These are phyloP conservation scores for Diploscapter pachys DNA, from an alignment of 1,140 invertebrate species.

Conservation along the genomic window DNA sequence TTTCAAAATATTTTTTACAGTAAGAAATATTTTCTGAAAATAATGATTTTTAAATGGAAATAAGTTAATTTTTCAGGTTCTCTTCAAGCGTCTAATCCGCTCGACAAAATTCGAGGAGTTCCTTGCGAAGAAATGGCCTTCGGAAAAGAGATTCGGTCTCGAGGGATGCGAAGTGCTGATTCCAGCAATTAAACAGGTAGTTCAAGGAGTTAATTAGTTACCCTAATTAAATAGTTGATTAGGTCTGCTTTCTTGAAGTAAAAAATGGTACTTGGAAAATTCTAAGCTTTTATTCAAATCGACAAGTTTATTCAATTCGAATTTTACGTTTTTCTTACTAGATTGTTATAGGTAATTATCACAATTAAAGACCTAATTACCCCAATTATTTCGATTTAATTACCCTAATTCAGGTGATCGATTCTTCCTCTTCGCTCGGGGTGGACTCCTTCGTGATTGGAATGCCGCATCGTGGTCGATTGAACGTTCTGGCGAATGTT, in stretches of 20 bases:
- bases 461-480: constrained; percentile 94
- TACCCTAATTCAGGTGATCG: constrained; percentile 70
- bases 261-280: too few species aligned
- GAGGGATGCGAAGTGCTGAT: constrained; percentile 99
- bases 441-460: constrained; percentile 98
- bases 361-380: neutral
- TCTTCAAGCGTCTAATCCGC: constrained; percentile 86
- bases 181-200: constrained; percentile 86
- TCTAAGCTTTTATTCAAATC: too few species aligned
- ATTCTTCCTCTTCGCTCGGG: constrained; percentile 86
- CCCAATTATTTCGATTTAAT: neutral
- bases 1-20: too few species aligned
- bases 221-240: too few species aligned
- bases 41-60: neutral
- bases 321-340: too few species aligned
- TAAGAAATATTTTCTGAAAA: too few species aligned
- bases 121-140: constrained; percentile 94
- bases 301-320: too few species aligned
- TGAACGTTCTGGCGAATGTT: constrained; percentile 97
- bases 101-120: constrained; percentile 96
- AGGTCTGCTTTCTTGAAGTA: too few species aligned
- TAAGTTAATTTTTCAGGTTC: constrained; percentile 62
- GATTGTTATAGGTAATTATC: too few species aligned
- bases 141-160: constrained; percentile 95
- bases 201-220: neutral